Conservation (phyloP, 2,113 vertebrate genomes). For the Perca schrenkii region DNA sequence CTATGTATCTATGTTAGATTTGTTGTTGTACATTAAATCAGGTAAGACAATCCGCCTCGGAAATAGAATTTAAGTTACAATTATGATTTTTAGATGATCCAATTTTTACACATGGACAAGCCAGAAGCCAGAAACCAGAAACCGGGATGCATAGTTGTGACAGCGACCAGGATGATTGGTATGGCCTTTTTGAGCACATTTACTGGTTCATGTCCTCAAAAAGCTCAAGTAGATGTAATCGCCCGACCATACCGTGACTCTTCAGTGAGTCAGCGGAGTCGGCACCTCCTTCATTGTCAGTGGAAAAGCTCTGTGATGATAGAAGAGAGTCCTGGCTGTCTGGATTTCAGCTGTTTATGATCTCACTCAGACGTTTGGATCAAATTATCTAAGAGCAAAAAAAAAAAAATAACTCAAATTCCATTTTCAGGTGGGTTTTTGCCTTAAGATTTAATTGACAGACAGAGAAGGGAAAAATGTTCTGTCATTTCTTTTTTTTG, state of each 20-base stretch:
- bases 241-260: not conserved
- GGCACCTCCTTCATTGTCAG: not conserved
- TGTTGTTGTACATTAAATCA: conserved; percentile 42
- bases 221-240: conserved; percentile 4
- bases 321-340: not conserved
- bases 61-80: conserved; percentile 18
- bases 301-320: conserved; percentile 27
- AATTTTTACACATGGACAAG: not conserved
- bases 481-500: not conserved
- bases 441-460: conserved; percentile 50
- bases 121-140: not conserved
- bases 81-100: not conserved
- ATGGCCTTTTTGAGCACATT: conserved; percentile 9
- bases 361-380: conserved; percentile 13
- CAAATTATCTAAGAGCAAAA: conserved; percentile 15
- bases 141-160: not conserved
- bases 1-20: conserved; percentile 18
- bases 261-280: conserved; percentile 19
- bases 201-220: conserved; percentile 27
- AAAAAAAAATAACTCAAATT: conserved; percentile 38
- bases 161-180: not conserved
- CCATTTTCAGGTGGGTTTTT: conserved; percentile 51
- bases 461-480: not conserved
- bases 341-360: conserved; percentile 17
- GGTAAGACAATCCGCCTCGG: conserved; percentile 32